phyloP scores from a whole-genome alignment of 2,888 invertebrate genomes.

The Catocala nupta region DNA sequence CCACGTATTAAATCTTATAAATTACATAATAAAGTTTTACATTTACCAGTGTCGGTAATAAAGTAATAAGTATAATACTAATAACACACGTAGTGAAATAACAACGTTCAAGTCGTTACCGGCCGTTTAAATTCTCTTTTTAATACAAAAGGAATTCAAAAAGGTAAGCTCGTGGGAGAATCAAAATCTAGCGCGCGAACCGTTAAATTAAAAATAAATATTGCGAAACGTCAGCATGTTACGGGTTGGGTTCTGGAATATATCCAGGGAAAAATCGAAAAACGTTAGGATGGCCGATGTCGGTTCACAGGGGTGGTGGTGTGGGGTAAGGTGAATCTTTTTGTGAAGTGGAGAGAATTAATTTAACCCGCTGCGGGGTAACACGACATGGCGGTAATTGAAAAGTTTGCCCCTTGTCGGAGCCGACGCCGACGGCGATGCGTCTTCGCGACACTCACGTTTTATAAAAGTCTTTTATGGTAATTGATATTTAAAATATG shows the following conservation, averaged over 20 bases:
- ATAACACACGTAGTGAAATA: constrained; percentile 47
- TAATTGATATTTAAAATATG: constrained; percentile 54
- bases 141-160: constrained; percentile 76
- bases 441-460: constrained; percentile 67
- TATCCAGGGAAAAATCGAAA: constrained; percentile 74
- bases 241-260: constrained; percentile 71
- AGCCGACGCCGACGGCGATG: constrained; percentile 67
- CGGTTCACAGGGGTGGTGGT: constrained; percentile 72
- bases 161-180: constrained; percentile 76
- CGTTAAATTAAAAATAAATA: constrained; percentile 87
- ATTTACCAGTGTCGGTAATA: constrained; percentile 1
- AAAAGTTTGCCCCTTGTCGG: constrained; percentile 87
- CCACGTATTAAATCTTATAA: no score
- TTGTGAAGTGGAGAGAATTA: constrained; percentile 87
- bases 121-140: constrained; percentile 66
- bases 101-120: constrained; percentile 65
- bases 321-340: constrained; percentile 84
- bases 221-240: constrained; percentile 87
- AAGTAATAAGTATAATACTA: no score
- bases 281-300: constrained; percentile 72
- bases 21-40: background rate
- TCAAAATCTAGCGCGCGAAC: constrained; percentile 81
- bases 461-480: constrained; percentile 58
- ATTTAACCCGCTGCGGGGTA: constrained; percentile 88
- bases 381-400: constrained; percentile 87